phyloP scores from a whole-genome alignment of 2,113 vertebrate genomes.

The Daphoenositta chrysoptera region DNA sequence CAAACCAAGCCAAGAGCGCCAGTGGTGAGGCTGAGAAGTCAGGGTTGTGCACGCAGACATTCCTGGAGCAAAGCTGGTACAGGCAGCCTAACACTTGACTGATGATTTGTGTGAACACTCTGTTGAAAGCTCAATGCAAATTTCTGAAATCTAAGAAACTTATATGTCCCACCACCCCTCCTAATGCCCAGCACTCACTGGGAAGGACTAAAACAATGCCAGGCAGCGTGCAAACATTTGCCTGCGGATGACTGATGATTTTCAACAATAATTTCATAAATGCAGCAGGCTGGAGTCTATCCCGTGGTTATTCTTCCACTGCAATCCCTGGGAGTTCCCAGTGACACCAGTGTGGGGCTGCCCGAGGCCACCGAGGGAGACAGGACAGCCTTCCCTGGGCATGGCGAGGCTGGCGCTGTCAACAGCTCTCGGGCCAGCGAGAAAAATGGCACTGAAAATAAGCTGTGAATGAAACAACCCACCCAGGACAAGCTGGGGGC shows the following conservation, averaged over 20 bases:
- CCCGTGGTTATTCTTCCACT: not conserved
- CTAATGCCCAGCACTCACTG: not conserved
- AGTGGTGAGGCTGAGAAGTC: not conserved
- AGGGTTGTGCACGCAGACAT: rapidly evolving
- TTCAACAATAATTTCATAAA: slow-evolving; percentile 17
- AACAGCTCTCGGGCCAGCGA: not conserved
- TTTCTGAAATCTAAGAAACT: not conserved
- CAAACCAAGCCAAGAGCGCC: not conserved
- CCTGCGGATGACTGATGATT: not conserved
- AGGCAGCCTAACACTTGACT: not conserved
- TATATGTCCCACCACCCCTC: rapidly evolving
- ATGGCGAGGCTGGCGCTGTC: not conserved
- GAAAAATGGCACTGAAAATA: not conserved
- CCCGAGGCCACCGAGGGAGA: not conserved
- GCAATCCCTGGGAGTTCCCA: not conserved
- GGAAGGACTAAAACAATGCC: not conserved
- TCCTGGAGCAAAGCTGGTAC: not conserved
- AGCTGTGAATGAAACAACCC: not conserved
- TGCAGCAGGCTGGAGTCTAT: not conserved
- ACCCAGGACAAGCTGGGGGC: not conserved
- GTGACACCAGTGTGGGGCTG: not conserved
- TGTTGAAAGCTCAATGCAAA: not conserved
- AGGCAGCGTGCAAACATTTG: not conserved
- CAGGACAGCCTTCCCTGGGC: not conserved
- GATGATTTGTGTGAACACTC: not conserved